phyloP scores from a whole-genome alignment of 2,797 vertebrate genomes.

The Champsocephalus gunnari region DNA sequence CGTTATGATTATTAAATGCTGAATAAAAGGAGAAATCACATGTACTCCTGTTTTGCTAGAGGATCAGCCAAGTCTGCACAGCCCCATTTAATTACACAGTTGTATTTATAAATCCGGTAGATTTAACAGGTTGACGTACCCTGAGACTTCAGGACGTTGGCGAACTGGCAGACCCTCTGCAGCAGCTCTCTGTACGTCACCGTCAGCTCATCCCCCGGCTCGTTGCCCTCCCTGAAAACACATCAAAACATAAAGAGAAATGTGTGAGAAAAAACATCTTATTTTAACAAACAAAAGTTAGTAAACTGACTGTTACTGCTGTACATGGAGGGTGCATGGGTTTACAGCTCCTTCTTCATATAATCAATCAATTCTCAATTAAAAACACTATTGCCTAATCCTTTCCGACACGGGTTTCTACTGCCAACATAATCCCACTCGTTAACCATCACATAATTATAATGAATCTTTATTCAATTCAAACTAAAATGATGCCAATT shows the following conservation, averaged over 20 bases:
- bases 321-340: too few species aligned
- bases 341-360: too few species aligned
- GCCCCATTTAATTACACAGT: not conserved
- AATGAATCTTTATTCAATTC: too few species aligned
- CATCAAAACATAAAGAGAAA: not conserved
- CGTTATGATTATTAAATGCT: too few species aligned
- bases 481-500: too few species aligned
- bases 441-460: too few species aligned
- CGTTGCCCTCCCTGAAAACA: conserved; percentile 93
- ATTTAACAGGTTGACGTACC: conserved; percentile 76
- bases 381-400: too few species aligned
- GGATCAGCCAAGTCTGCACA: not conserved
- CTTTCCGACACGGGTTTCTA: too few species aligned
- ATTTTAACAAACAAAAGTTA: not conserved
- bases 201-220: conserved; percentile 88
- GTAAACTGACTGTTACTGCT: not conserved
- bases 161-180: conserved; percentile 91
- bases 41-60: too few species aligned
- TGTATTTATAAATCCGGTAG: not conserved
- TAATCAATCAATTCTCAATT: too few species aligned
- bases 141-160: conserved; percentile 94
- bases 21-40: not conserved
- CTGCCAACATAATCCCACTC: too few species aligned
- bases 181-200: conserved; percentile 94
- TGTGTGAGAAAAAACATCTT: not conserved